Conservation (phyloP, 2,797 vertebrate genomes). For the Micrastur ruficollis region DNA sequence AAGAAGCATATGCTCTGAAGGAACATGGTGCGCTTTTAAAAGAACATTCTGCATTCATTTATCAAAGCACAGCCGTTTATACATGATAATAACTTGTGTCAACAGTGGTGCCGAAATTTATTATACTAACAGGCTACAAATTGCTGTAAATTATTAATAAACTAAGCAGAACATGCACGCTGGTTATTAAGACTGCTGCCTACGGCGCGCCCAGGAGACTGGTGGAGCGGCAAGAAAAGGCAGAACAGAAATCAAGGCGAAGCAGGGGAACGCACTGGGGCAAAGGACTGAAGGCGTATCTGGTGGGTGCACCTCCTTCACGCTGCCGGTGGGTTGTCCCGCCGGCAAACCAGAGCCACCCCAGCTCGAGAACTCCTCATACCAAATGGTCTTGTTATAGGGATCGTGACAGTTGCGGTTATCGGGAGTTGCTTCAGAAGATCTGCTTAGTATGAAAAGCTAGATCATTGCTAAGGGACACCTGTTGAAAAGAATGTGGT, state of each 20-base stretch:
- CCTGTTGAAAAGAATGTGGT: neutral
- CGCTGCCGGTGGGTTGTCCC: neutral
- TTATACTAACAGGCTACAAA: slow-evolving; percentile 71
- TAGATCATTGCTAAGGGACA: neutral
- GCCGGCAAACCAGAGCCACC: neutral
- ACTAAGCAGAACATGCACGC: slow-evolving; percentile 20
- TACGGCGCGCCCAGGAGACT: neutral
- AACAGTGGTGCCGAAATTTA: slow-evolving; percentile 69
- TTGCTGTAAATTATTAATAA: slow-evolving; percentile 67
- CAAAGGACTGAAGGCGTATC: neutral
- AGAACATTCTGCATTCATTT: slow-evolving; percentile 53
- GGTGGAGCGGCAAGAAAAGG: neutral
- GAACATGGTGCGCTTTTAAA: neutral
- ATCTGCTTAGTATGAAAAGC: neutral
- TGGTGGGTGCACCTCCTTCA: neutral
- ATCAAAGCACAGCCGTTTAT: slow-evolving; percentile 61
- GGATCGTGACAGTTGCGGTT: neutral
- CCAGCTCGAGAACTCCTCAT: neutral
- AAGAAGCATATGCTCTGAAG: slow-evolving; percentile 73
- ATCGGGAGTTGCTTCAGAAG: neutral
- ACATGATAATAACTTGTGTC: slow-evolving; percentile 61
- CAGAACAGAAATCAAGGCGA: neutral
- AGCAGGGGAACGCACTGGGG: neutral
- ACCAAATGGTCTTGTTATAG: neutral
- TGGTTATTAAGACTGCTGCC: slow-evolving; percentile 8